Conservation (phyloP, 2,888 invertebrate species). For the Bellardia bayeri region DNA sequence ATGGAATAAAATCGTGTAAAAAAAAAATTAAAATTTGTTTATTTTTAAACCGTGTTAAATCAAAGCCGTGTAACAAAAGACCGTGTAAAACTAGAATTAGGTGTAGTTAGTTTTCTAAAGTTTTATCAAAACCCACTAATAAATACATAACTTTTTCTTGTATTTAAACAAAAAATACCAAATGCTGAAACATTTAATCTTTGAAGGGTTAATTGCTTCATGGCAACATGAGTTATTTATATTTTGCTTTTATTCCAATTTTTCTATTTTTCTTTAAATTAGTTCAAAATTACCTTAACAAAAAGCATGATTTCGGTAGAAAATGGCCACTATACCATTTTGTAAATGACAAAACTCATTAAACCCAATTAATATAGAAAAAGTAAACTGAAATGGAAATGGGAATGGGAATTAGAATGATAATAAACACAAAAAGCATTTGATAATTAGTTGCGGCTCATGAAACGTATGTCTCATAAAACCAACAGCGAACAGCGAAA, state of each 20-base stretch:
- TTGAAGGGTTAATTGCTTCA: too few species aligned
- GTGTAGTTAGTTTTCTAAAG: too few species aligned
- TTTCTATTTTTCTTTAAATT: not conserved
- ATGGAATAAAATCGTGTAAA: too few species aligned
- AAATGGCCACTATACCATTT: conserved; percentile 57
- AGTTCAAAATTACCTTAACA: not conserved
- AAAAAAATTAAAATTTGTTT: too few species aligned
- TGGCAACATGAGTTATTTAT: too few species aligned
- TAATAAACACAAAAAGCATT: conserved; percentile 76
- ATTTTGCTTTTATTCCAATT: not conserved
- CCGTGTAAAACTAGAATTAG: too few species aligned
- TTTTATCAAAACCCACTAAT: too few species aligned
- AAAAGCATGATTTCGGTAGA: not conserved
- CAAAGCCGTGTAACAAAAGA: too few species aligned
- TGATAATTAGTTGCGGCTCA: conserved; percentile 82
- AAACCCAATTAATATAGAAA: conserved; percentile 69
- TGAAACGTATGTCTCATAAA: conserved; percentile 76
- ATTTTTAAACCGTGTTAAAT: too few species aligned
- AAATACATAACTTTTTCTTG: too few species aligned
- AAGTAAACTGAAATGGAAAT: conserved; percentile 61
- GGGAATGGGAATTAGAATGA: conserved; percentile 56
- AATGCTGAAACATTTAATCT: too few species aligned
- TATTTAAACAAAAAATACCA: too few species aligned
- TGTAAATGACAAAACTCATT: conserved; percentile 64
- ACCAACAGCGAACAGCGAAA: conserved; percentile 13